These are phyloP conservation scores for Pitta sordida DNA, from an alignment of 2,113 vertebrate species.

Conservation along the genomic window DNA sequence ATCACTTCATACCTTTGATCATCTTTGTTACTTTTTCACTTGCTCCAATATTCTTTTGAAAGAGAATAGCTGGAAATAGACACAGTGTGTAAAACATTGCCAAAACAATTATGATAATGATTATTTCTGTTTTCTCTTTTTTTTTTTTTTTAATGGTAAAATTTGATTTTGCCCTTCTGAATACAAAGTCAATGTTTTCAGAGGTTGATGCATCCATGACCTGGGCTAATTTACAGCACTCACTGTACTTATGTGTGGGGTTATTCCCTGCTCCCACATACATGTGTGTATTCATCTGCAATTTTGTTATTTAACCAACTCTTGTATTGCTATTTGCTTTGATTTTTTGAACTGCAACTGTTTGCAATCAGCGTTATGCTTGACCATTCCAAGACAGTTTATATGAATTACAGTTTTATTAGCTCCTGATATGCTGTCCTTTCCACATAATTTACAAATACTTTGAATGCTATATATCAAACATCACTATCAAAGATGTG, in stretches of 20 bases:
- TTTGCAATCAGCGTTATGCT: background rate
- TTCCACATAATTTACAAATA: background rate
- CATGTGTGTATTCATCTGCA: background rate
- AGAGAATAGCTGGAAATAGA: background rate
- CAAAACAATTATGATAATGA: background rate
- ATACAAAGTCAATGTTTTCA: background rate
- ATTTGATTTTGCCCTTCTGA: background rate
- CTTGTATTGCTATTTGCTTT: background rate
- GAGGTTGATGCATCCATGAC: background rate
- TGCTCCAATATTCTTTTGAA: background rate
- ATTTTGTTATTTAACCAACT: background rate
- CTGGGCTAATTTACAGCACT: background rate
- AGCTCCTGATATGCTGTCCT: background rate
- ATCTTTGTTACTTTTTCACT: background rate
- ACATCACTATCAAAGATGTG: background rate
- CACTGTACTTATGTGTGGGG: fast-evolving
- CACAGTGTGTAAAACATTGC: background rate
- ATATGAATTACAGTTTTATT: background rate
- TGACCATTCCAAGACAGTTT: background rate
- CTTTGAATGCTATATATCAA: background rate
- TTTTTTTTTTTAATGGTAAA: background rate
- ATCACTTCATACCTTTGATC: background rate
- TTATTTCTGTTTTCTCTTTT: background rate
- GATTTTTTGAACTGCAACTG: background rate
- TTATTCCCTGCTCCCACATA: background rate